Evolutionary conservation across 2,797 vertebrate species (phyloP).

Genomic region (Iguana delicatissima): DNA sequence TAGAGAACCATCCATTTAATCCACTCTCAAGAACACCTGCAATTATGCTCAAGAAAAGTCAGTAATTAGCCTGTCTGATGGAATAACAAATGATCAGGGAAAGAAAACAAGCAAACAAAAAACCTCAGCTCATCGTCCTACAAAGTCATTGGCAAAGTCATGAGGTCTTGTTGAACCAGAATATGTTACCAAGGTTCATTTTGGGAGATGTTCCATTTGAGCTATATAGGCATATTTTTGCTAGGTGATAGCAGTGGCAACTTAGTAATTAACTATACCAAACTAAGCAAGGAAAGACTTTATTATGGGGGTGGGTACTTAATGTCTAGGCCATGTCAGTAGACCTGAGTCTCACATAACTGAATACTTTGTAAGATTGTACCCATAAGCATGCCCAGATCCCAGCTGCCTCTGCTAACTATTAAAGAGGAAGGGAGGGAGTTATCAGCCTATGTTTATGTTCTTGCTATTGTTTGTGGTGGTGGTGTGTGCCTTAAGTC

Average conservation of each 20-base stretch:
- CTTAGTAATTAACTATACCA: neutral
- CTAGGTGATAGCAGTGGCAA: no score
- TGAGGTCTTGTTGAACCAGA: neutral
- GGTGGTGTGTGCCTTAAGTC: no score
- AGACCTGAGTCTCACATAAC: neutral
- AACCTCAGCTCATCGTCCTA: no score
- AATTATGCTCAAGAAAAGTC: neutral
- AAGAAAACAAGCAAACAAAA: no score
- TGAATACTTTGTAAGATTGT: neutral
- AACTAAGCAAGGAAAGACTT: neutral
- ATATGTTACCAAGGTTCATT: neutral
- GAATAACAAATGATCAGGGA: neutral
- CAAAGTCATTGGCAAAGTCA: neutral
- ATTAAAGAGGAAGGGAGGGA: no score
- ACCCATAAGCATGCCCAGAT: no score
- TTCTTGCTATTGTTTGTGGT: no score
- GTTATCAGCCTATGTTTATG: no score
- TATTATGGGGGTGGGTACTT: neutral
- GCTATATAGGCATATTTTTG: neutral
- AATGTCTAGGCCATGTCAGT: neutral
- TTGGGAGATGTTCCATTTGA: neutral
- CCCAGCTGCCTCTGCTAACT: no score
- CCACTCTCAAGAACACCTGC: neutral
- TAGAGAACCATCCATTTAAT: neutral
- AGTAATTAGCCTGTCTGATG: neutral